These are phyloP conservation scores for Caracal caracal DNA, from an alignment of 2,113 vertebrate species.

Conservation along the genomic window DNA sequence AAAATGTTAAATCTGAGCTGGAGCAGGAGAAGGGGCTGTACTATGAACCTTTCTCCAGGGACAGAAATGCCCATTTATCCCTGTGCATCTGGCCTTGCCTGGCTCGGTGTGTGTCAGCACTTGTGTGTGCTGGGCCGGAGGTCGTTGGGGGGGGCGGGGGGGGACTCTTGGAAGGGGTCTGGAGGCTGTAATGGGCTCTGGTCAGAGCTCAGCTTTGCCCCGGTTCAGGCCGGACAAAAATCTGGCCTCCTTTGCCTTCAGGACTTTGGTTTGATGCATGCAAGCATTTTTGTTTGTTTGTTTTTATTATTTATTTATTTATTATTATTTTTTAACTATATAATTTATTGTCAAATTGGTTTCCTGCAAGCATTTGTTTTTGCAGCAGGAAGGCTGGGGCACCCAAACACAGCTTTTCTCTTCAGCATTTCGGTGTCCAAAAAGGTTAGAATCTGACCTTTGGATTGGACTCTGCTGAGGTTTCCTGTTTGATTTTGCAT, in stretches of 20 bases:
- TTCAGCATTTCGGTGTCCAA: neutral
- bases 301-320: no score
- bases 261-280: neutral
- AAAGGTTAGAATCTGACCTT: constrained; percentile 62
- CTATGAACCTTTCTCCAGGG: constrained; percentile 11
- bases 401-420: neutral
- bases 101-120: neutral
- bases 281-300: neutral
- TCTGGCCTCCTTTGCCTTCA: neutral
- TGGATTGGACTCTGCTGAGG: constrained; percentile 36
- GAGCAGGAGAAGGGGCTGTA: neutral
- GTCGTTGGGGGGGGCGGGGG: neutral
- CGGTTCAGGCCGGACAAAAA: neutral
- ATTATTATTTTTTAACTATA: no score
- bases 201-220: neutral
- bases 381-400: neutral
- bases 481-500: constrained; percentile 62
- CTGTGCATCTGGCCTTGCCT: neutral
- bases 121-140: neutral
- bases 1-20: constrained; percentile 28
- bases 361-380: neutral
- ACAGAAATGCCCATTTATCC: constrained; percentile 54
- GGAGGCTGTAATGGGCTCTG: neutral
- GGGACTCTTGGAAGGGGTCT: neutral
- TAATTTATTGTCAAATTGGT: no score